phyloP scores from a whole-genome alignment of 1,140 invertebrate species.

The Stegodyphus mimosarum region DNA sequence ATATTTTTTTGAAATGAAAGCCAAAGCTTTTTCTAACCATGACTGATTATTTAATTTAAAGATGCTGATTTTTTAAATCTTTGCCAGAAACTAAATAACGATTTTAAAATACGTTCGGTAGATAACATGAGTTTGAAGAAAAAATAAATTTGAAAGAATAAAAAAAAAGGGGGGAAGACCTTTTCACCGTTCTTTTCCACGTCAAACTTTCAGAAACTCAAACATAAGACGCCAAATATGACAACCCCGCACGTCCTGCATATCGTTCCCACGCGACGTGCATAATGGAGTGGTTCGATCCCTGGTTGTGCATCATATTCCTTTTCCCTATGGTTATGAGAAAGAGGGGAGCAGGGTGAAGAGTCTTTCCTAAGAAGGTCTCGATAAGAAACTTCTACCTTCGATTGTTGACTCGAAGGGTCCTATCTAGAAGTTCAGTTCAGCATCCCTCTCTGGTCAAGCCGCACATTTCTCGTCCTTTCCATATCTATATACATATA shows the following conservation, averaged over 20 bases:
- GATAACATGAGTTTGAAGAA: background rate
- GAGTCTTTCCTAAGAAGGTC: conserved; percentile 19
- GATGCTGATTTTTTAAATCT: background rate
- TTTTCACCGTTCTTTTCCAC: background rate
- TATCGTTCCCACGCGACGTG: conserved; percentile 46
- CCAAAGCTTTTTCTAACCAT: no score
- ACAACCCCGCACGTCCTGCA: conserved; percentile 23
- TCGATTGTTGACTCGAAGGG: conserved; percentile 41
- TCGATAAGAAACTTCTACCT: conserved; percentile 48
- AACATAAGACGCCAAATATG: conserved; percentile 24
- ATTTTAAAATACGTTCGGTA: no score
- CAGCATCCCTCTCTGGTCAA: conserved; percentile 28
- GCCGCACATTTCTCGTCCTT: background rate
- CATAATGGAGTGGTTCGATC: conserved; percentile 45
- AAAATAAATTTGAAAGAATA: background rate
- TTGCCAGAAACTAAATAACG: background rate
- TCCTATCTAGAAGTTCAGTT: conserved; percentile 4
- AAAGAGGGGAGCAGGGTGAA: background rate
- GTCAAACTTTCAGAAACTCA: no score
- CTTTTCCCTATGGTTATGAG: background rate
- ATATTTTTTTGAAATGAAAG: no score
- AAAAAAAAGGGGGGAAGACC: background rate
- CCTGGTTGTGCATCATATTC: conserved; percentile 54
- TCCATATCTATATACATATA: background rate
- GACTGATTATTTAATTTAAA: background rate